Base-by-base conservation (phyloP, 2,888 invertebrate genomes). In the Trichogramma dendrolimi region DNA sequence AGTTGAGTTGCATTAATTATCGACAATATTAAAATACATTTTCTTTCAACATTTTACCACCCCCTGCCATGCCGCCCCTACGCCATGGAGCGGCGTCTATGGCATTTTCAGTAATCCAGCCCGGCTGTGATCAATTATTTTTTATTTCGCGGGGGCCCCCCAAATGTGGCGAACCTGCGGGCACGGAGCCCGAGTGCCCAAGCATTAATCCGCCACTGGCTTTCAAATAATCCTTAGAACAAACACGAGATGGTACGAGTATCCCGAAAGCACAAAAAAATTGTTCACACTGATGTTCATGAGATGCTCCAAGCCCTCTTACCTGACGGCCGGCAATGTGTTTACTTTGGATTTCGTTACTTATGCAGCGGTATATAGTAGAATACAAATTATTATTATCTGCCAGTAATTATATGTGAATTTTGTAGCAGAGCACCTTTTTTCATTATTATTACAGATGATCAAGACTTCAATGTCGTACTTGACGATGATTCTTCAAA, bases 381-480 rank as follows among this genome's bases (percentile, higher is more conserved):
- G 5, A 6, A 10, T 11, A 5, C 47, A 5, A 47, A 7, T 8
- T 5, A 27, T 27, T 1, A 1, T 14, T 27, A 2, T 27, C 27
- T 27, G 3, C 1, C 27, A 27, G 27, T 27, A 2, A n/a, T n/a
- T n/a, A 27, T 1, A 27, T 27, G 27, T 27, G 3, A 27, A 27
- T 7, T 10, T 11, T 11, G 47, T 47, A 47, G 5, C 11, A 11
- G 1, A 11, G 11, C 47, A 10, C 4, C n/a, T 14, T 44, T 38
- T 38, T 38, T n/a, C 8, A 11, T 27, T 39, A 7, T 44, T 10
- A 10, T 58, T 61, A 41, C 44, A 64, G 63, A 55, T 64, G 4
- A 55, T 58, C 47, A 58, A 58, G 55, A 64, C 61, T 4, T 58
- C 63, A 6, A 53, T 58, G 58, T 61, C 61, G 4, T 64, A 59